Percentiles rank a stretch among this genome's conserved stretches.
Conservation (phyloP, 2,888 invertebrate genomes). For the Phlogophora meticulosa region DNA sequence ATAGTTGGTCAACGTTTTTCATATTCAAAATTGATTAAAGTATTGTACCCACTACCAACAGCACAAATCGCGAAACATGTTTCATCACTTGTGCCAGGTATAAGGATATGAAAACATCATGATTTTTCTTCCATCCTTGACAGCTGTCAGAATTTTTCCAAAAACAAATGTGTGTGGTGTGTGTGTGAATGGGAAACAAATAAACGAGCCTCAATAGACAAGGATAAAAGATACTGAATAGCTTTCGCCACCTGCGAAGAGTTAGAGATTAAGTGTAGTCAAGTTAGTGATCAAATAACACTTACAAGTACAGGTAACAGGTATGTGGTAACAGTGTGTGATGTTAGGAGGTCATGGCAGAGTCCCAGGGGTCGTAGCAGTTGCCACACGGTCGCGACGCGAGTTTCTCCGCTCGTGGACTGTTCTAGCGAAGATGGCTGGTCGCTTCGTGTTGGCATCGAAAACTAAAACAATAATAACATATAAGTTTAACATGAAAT, state of each 20-base stretch:
- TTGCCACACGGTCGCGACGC: constrained; percentile 88
- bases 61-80: neutral
- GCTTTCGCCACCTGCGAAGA: neutral
- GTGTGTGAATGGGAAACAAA: no score
- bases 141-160: no score
- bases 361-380: constrained; percentile 97
- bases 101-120: neutral
- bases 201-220: no score
- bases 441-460: constrained; percentile 79
- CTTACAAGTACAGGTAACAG: constrained; percentile 97
- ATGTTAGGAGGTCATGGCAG: constrained; percentile 97
- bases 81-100: neutral
- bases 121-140: neutral
- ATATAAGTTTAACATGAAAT: no score
- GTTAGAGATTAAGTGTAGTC: neutral
- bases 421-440: constrained; percentile 86
- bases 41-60: neutral
- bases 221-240: neutral
- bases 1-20: neutral
- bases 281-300: constrained; percentile 33
- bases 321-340: constrained; percentile 97
- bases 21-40: neutral
- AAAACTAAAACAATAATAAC: constrained; percentile 59
- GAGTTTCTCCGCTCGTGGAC: constrained; percentile 82
- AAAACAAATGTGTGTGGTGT: no score